phyloP scores from a whole-genome alignment of 2,113 vertebrate species.

The Gobiocypris rarus region DNA sequence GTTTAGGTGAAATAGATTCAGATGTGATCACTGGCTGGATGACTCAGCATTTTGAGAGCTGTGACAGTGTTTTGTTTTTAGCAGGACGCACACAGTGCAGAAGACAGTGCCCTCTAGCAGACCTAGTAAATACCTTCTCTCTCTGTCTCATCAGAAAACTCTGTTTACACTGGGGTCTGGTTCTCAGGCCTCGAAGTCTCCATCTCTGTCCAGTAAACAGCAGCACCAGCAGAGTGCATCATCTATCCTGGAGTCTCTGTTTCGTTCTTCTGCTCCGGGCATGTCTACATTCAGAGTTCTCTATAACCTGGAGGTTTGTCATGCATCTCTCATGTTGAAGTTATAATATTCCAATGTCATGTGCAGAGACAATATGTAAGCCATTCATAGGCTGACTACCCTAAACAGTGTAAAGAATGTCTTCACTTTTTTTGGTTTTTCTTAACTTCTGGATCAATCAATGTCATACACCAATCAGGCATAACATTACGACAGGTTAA shows the following conservation, averaged over 20 bases:
- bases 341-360: too few species aligned
- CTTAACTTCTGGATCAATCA: too few species aligned
- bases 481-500: too few species aligned
- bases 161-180: conserved; percentile 86
- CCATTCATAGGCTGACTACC: too few species aligned
- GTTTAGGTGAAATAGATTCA: background rate
- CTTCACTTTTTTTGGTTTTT: too few species aligned
- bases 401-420: too few species aligned
- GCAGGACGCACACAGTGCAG: background rate
- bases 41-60: background rate
- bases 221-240: conserved; percentile 96
- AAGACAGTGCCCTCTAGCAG: background rate
- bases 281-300: conserved; percentile 99
- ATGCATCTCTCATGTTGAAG: background rate
- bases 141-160: conserved; percentile 82
- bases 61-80: conserved; percentile 39
- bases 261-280: conserved; percentile 94
- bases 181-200: conserved; percentile 92
- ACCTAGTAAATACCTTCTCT: conserved; percentile 10
- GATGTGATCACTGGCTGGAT: background rate
- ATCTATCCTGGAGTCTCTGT: conserved; percentile 94
- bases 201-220: conserved; percentile 93
- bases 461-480: too few species aligned
- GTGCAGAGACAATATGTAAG: too few species aligned
- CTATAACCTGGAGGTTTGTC: conserved; percentile 93